phyloP scores from a whole-genome alignment of 2,888 invertebrate species.

The Diadegma fenestrale region DNA sequence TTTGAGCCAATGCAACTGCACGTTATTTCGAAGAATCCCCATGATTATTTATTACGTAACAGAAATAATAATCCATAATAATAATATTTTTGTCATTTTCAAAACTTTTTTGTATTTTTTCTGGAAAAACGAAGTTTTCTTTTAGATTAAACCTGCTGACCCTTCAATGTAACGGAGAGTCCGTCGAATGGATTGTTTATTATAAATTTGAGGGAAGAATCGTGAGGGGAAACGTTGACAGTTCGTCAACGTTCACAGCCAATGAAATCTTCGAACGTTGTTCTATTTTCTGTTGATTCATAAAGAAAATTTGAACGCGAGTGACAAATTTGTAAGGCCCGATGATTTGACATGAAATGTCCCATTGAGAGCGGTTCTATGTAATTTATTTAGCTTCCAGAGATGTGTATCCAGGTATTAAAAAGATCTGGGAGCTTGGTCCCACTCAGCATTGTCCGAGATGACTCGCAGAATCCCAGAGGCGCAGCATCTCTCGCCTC shows the following conservation, averaged over 20 bases:
- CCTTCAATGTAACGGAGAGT: too few relatives aligned
- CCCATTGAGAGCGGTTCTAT: not conserved
- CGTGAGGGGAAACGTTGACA: too few relatives aligned
- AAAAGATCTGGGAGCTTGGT: slow-evolving; percentile 57
- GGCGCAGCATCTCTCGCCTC: slow-evolving; percentile 46
- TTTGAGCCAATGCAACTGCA: too few relatives aligned
- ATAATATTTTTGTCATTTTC: too few relatives aligned
- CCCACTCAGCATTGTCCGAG: slow-evolving; percentile 36
- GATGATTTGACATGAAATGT: slow-evolving; percentile 1
- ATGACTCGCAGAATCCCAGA: slow-evolving; percentile 62
- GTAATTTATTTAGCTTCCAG: slow-evolving; percentile 9
- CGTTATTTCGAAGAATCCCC: too few relatives aligned
- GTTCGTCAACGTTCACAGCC: not conserved
- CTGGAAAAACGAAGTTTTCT: too few relatives aligned
- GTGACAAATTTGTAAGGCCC: not conserved
- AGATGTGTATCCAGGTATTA: slow-evolving; percentile 40
- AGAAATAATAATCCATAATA: too few relatives aligned
- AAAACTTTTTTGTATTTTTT: too few relatives aligned
- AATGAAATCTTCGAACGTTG: not conserved
- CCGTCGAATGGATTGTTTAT: too few relatives aligned
- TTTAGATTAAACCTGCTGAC: too few relatives aligned
- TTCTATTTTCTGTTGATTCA: not conserved
- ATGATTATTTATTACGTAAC: too few relatives aligned
- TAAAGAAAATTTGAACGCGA: not conserved
- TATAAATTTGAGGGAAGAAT: too few relatives aligned